These are phyloP conservation scores for Littorina saxatilis DNA, from an alignment of 1,140 invertebrate species.

Conservation along the genomic window DNA sequence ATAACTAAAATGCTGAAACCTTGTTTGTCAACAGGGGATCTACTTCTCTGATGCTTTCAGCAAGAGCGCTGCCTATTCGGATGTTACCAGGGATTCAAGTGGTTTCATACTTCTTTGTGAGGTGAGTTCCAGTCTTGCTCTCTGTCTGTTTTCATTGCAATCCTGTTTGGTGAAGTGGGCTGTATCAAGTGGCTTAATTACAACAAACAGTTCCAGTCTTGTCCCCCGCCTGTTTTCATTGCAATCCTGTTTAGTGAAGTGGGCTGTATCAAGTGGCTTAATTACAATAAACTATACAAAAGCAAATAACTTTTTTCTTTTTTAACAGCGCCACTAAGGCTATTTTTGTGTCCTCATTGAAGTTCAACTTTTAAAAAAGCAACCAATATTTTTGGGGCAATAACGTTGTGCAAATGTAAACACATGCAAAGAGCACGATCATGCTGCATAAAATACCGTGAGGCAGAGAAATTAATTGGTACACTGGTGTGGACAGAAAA, in stretches of 20 bases:
- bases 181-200: neutral
- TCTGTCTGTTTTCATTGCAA: neutral
- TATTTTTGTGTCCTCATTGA: too few species aligned
- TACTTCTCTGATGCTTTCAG: slow-evolving; percentile 74
- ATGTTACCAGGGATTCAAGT: slow-evolving; percentile 40
- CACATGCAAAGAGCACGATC: too few species aligned
- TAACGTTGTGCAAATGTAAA: too few species aligned
- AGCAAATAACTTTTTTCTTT: too few species aligned
- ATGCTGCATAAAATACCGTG: too few species aligned
- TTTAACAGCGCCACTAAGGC: neutral
- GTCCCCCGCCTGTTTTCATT: neutral
- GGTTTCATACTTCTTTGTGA: slow-evolving; percentile 67
- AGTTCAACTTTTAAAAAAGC: too few species aligned
- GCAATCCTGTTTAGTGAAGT: neutral
- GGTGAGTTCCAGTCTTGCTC: slow-evolving; percentile 47
- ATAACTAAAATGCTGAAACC: neutral
- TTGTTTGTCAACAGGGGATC: slow-evolving; percentile 68
- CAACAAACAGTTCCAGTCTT: neutral
- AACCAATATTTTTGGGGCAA: too few species aligned
- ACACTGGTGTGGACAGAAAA: too few species aligned
- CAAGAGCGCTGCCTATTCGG: slow-evolving; percentile 69
- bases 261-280: neutral
- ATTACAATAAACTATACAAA: neutral
- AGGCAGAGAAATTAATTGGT: too few species aligned
- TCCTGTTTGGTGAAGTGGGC: neutral